These are phyloP conservation scores for Megastigmus dorsalis DNA, from an alignment of 2,888 invertebrate genomes.

Conservation along the genomic window DNA sequence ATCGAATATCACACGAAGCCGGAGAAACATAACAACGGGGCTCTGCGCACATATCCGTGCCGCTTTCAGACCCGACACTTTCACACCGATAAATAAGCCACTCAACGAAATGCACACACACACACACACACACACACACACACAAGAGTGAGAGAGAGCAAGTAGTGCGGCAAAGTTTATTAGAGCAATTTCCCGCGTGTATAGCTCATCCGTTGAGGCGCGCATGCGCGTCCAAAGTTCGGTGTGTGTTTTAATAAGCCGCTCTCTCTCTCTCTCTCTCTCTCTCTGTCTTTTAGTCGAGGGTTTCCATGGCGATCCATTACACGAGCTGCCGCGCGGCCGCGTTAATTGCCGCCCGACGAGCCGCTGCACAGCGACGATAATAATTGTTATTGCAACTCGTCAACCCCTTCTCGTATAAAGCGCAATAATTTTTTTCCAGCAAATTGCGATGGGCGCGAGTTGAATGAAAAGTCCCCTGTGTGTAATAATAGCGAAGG, in stretches of 20 bases:
- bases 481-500: too few species aligned
- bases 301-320: constrained; percentile 61
- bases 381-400: neutral
- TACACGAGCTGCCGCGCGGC: constrained; percentile 50
- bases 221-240: neutral
- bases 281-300: constrained; percentile 10
- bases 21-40: neutral
- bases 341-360: constrained; percentile 22
- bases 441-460: too few species aligned
- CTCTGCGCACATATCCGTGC: too few species aligned
- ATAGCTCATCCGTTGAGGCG: neutral
- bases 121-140: too few species aligned
- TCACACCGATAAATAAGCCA: constrained; percentile 38
- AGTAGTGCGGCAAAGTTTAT: constrained; percentile 61
- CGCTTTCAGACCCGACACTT: too few species aligned
- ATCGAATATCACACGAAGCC: neutral
- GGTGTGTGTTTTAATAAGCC: neutral
- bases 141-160: neutral
- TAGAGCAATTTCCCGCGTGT: constrained; percentile 61
- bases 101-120: too few species aligned
- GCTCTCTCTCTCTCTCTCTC: neutral
- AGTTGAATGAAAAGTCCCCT: too few species aligned
- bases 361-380: too few species aligned
- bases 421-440: too few species aligned
- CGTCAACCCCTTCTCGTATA: too few species aligned